Evolutionary conservation across 2,888 invertebrate species (phyloP).

Genomic region (Meghimatium bilineatum): DNA sequence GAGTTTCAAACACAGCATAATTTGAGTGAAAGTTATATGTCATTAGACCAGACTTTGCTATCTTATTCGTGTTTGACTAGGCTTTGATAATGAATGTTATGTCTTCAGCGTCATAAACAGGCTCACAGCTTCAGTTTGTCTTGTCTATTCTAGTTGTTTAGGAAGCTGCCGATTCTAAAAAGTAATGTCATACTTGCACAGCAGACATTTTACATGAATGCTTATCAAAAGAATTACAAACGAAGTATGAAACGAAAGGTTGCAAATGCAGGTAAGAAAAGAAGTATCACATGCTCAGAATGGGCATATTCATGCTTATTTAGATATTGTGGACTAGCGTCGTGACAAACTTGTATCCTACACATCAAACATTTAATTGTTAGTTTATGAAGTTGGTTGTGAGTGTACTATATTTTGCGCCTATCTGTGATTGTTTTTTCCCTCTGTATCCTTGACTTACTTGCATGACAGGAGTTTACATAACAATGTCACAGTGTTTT

Average conservation of each 20-base stretch:
- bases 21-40: neutral
- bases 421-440: no score
- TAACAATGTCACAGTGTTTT: no score
- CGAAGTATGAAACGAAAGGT: conserved; percentile 24
- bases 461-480: no score
- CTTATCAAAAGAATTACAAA: conserved; percentile 40
- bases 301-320: neutral
- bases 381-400: no score
- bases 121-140: neutral
- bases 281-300: neutral
- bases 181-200: conserved; percentile 27
- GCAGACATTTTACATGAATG: conserved; percentile 30
- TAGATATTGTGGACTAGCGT: no score
- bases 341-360: no score
- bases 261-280: conserved; percentile 18
- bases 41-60: neutral
- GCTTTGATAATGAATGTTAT: neutral
- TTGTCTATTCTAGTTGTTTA: conserved; percentile 30
- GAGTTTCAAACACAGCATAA: neutral
- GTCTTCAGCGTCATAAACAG: neutral
- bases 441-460: no score
- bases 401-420: no score
- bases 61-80: neutral
- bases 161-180: conserved; percentile 31
- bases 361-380: no score